phyloP scores from a whole-genome alignment of 2,797 vertebrate genomes.

The Amblyraja radiata region DNA sequence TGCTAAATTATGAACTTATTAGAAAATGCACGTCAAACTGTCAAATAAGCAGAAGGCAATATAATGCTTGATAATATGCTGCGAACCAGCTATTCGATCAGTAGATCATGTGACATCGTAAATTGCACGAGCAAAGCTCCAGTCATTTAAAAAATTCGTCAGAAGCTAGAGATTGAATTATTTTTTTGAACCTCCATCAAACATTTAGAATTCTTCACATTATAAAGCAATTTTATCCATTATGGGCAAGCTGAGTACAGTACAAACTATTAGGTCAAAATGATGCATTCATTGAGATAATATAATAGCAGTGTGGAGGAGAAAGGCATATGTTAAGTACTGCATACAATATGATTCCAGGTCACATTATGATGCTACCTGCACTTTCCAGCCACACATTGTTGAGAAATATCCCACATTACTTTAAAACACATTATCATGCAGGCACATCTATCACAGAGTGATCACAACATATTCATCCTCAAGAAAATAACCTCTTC shows the following conservation, averaged over 20 bases:
- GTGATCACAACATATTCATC: not conserved
- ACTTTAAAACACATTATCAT: not conserved
- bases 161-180: slow-evolving; percentile 2
- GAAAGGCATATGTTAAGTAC: not conserved
- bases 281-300: slow-evolving; percentile 17
- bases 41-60: slow-evolving; percentile 23
- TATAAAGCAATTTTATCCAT: slow-evolving; percentile 6
- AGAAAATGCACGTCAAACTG: slow-evolving; percentile 13
- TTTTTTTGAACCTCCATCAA: not conserved
- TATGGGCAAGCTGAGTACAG: slow-evolving; percentile 37
- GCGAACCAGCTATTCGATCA: not conserved
- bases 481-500: not conserved
- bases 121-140: slow-evolving; percentile 13
- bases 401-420: not conserved
- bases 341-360: not conserved
- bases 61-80: not conserved
- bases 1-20: not conserved
- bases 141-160: slow-evolving; percentile 25
- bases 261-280: not conserved
- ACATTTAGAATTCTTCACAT: not conserved
- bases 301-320: not conserved
- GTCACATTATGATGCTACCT: not conserved
- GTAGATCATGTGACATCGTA: not conserved
- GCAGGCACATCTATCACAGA: not conserved
- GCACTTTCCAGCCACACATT: not conserved